Evolutionary conservation across 2,113 vertebrate species (phyloP), one percentile per base, ranked within the genome.

Genomic region (Tamias sibiricus): DNA sequence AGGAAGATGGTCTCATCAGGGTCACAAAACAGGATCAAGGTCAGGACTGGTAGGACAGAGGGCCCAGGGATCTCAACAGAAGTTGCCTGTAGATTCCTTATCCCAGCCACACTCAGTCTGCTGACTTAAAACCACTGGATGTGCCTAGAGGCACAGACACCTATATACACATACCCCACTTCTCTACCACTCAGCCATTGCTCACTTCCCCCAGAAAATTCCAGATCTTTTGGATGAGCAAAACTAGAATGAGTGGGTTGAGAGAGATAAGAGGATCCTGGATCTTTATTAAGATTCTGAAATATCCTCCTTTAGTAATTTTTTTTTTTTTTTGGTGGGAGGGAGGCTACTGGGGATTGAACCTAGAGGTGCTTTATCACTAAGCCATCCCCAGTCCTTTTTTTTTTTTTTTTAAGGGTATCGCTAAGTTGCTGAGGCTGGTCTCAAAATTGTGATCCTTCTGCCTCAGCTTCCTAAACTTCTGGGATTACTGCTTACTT

Each of bases 141-240:
- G 1, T 22, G 59, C 87, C 80, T 69, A 42, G 7, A 57, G 82
- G 87, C 75, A 26, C 35, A 89, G 85, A 95, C 59, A 77, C 62
- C 83, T 83, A 42, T 35, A 24, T 0, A 92, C 80, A 86, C 71
- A 59, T 2, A 30, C 20, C n/a, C 10, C 30, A 12, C 14, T 37
- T 9, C 66, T 44, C 30, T 44, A 22, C n/a, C 32, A 59, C 40
- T 81, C 72, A 47, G 62, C 81, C 80, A 66, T 64, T 91, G 75
- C 59, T 94, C 85, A 77, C 28, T 94, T 93, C n/a, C 80, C 59
- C 64, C 49, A 76, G 86, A 77, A 91, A 84, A 30, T 40, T 76
- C 66, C 62, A 68, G 47, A n/a, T 84, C 74, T 82, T 94, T 54
- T 6, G 2, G 17, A 24, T 57, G 77, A 90, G 32, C 76, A 47